Percentiles rank a stretch among this genome's conserved stretches.
These are phyloP conservation scores for Volucella inflata DNA, from an alignment of 2,888 invertebrate genomes.

Conservation along the genomic window DNA sequence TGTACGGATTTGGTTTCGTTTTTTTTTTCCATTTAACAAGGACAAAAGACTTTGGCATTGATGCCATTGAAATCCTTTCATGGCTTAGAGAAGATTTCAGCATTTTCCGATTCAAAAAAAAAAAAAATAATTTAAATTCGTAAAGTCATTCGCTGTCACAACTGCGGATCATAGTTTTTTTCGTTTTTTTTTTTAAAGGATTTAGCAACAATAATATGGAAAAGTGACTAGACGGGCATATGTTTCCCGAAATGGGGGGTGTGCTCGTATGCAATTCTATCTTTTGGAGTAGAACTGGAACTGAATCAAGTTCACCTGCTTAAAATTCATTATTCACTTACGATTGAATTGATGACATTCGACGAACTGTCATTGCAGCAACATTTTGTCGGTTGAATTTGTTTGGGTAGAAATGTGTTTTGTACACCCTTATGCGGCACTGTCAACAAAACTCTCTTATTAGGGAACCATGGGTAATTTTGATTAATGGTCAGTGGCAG, in stretches of 20 bases:
- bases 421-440: conserved; percentile 33
- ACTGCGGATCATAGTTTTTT: conserved; percentile 53
- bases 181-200: conserved; percentile 12
- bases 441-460: conserved; percentile 38
- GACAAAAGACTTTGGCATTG: conserved; percentile 41
- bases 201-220: conserved; percentile 41
- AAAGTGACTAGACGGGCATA: conserved; percentile 43
- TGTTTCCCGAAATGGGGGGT: background rate
- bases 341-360: conserved; percentile 44
- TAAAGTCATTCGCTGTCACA: conserved; percentile 69
- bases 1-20: conserved; percentile 46
- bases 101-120: conserved; percentile 22
- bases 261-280: background rate
- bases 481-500: conserved; percentile 66
- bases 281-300: conserved; percentile 1
- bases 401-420: conserved; percentile 56
- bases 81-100: conserved; percentile 61
- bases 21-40: conserved; percentile 32
- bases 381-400: conserved; percentile 54
- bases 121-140: conserved; percentile 63
- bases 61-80: conserved; percentile 68
- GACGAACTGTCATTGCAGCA: conserved; percentile 63
- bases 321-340: conserved; percentile 58
- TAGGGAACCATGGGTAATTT: conserved; percentile 54
- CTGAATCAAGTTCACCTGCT: conserved; percentile 51